Evolutionary conservation across 2,113 vertebrate genomes (phyloP), one percentile per base, ranked within the genome.

Genomic region (Tursiops truncatus): DNA sequence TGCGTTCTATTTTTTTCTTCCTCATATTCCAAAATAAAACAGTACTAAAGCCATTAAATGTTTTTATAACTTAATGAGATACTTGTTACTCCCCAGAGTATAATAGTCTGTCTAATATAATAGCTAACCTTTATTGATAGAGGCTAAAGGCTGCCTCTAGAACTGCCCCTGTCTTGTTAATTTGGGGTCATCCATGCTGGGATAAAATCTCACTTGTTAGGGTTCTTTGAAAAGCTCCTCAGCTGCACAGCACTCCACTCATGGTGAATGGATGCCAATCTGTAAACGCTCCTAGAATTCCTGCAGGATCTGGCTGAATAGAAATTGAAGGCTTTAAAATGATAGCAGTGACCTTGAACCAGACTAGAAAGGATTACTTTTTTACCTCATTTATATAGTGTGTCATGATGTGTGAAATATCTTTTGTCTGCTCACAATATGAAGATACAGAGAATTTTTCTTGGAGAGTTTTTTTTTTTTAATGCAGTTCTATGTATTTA

Each of bases 21-120:
- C 17, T 84, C 89, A 21, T 93, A 86, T 77, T 97, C 96, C 81
- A 93, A 96, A 98, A 81, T 95, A 97, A 97, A 74, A 77, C n/a
- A 77, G 79, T 79, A 95, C 26, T 56, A 62, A 95, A 94, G 92
- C 65, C 82, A 83, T 98, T 97, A 97, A 88, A 44, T 96, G 65
- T 97, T 97, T 98, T 97, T 98, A 96, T 98, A 97, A 97, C 98
- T 95, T 98, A 98, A 97, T 98, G 96, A 97, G 93, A 84, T 92
- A 90, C 83, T 84, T 88, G 79, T 97, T 91, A 80, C 73, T 93
- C 96, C 95, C 95, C 84, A 85, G 97, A 90, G 96, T 47, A 67
- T 68, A 31, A 88, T 81, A 87, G 73, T 41, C 95, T 87, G 73
- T 89, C 82, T 82, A 53, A 81, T 58, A 68, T 31, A 74, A 71